Evolutionary conservation across 2,888 invertebrate genomes (phyloP).

Genomic region (Stenodera caucasica): DNA sequence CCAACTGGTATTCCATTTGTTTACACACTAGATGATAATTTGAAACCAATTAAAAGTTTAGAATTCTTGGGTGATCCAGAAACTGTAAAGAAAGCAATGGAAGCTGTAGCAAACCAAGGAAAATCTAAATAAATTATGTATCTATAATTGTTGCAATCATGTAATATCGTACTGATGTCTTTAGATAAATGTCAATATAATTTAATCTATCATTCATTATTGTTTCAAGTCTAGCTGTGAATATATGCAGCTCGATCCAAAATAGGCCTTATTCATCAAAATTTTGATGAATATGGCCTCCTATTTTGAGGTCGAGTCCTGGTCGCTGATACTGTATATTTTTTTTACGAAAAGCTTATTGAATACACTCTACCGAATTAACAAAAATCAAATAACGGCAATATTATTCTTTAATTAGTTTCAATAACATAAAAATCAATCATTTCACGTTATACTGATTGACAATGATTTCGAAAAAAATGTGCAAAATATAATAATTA

Average conservation of each 20-base stretch:
- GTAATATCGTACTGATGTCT: no score
- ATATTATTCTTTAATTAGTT: background rate
- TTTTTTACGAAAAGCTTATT: slow-evolving; percentile 19
- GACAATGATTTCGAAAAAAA: background rate
- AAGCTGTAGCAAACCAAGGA: slow-evolving; percentile 77
- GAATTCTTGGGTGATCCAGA: slow-evolving; percentile 78
- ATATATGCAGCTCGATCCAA: no score
- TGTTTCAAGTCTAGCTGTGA: no score
- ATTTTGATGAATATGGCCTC: no score
- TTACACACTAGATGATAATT: slow-evolving; percentile 71
- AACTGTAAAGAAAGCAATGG: slow-evolving; percentile 75
- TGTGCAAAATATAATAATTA: slow-evolving; percentile 8
- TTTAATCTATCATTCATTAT: no score
- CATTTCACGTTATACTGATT: background rate
- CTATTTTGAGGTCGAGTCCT: no score
- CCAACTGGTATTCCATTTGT: slow-evolving; percentile 82
- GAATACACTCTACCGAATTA: slow-evolving; percentile 12
- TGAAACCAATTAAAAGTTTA: slow-evolving; percentile 71
- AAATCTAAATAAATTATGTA: slow-evolving; percentile 68
- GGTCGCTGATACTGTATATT: no score
- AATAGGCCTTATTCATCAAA: no score
- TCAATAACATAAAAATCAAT: background rate
- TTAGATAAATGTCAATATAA: no score
- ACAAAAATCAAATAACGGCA: slow-evolving; percentile 11
- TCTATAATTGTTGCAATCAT: background rate